Evolutionary conservation across 2,888 invertebrate species (phyloP), one percentile per base, ranked within the genome.

Genomic region (Drosophila prostipennis): DNA sequence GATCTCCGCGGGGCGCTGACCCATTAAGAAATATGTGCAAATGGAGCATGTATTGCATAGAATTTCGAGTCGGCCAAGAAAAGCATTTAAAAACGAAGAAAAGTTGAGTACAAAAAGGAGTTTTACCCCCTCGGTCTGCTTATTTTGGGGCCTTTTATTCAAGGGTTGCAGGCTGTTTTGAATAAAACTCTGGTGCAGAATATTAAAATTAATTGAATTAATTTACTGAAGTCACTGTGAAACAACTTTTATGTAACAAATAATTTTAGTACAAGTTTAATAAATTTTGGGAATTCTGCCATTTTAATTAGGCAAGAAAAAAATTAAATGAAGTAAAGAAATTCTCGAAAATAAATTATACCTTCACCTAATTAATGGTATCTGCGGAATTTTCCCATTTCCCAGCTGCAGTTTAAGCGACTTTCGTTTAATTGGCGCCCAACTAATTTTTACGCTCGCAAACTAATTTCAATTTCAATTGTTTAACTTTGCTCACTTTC

Each of bases 391-490:
- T 1, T 37, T 11, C 14, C 5, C 16, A n/a, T 23, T 32, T n/a
- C 3, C 19, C 16, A 16, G 3, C 0, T 2, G 8, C 10, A 39
- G 29, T 10, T 29, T 19, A 29, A 5, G 3, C 0, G 37, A 11
- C 55, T 29, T 29, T 29, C 39, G n/a, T 8, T 54, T 54, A 54
- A 32, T 55, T 54, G 11, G 39, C 37, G 26, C 26, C 11, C 43
- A 45, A 45, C 64, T 64, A 51, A 61, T 61, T 61, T 60, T 16
- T 58, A 23, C 8, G 16, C 48, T 61, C 16, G 34, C 40, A 48
- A 67, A 54, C 68, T 54, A 65, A 65, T 65, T 65, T 64, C 64
- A 23, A 65, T 64, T 65, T 67, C 67, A 65, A 65, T 67, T 67
- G 55, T 56, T 67, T 69, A 54, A 53, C 68, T 65, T 40, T 53